These are phyloP conservation scores for Chlorospingus semifuscus DNA, from an alignment of 2,797 vertebrate species.

Conservation along the genomic window DNA sequence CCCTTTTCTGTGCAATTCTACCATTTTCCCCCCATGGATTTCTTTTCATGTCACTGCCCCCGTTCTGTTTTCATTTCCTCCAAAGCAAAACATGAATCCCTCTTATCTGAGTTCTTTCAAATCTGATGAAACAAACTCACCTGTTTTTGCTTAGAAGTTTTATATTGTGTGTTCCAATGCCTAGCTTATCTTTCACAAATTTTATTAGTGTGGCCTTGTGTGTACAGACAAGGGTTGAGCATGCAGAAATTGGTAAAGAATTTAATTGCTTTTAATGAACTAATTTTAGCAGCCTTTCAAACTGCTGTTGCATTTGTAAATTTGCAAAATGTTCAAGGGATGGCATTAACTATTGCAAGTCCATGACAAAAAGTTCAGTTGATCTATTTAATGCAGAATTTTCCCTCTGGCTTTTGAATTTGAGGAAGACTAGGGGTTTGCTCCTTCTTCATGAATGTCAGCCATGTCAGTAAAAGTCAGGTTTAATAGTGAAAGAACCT, in stretches of 20 bases:
- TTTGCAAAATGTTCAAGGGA: slow-evolving; percentile 6
- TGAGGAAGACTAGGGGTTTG: not conserved
- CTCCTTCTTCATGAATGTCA: not conserved
- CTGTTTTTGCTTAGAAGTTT: slow-evolving; percentile 4
- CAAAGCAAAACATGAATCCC: slow-evolving; percentile 11
- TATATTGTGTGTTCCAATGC: not conserved
- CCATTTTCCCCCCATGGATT: not conserved
- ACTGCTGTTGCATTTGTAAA: not conserved
- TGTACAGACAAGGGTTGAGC: not conserved
- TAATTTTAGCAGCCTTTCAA: not conserved
- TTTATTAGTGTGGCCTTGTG: not conserved
- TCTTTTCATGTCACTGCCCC: not conserved
- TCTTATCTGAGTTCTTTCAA: slow-evolving; percentile 28
- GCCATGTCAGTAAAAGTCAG: not conserved
- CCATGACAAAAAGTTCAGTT: not conserved
- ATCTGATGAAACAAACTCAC: slow-evolving; percentile 28
- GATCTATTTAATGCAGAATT: not conserved
- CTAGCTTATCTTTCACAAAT: not conserved
- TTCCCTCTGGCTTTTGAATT: not conserved
- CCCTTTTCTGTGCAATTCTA: not conserved
- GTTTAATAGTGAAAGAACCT: not conserved
- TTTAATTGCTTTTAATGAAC: not conserved
- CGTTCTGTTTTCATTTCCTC: slow-evolving; percentile 52
- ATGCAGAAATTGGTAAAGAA: not conserved
- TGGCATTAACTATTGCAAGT: not conserved